These are phyloP conservation scores for Athene cunicularia DNA, from an alignment of 2,113 vertebrate species.

Conservation along the genomic window DNA sequence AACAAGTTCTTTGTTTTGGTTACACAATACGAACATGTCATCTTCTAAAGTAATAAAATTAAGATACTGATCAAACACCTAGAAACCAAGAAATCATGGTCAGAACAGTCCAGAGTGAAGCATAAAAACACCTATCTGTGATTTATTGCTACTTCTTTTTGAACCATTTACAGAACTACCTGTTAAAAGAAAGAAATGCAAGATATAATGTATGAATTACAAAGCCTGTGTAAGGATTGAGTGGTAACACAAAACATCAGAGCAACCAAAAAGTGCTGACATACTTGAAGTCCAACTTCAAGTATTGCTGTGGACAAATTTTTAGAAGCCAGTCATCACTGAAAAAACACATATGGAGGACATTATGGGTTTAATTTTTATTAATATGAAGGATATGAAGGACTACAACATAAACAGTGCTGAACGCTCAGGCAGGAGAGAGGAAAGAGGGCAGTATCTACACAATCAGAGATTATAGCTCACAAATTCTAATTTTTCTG, in stretches of 20 bases:
- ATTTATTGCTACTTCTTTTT: background rate
- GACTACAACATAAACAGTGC: background rate
- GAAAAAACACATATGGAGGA: background rate
- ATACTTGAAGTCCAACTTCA: background rate
- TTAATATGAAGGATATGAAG: background rate
- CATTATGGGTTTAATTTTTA: background rate
- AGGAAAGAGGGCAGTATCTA: background rate
- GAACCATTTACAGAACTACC: background rate
- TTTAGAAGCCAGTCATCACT: background rate
- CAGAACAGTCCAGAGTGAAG: background rate
- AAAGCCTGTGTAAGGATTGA: background rate
- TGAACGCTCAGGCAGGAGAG: background rate
- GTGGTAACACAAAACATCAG: background rate
- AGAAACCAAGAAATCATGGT: conserved; percentile 24
- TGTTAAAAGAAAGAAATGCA: background rate
- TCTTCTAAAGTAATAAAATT: conserved; percentile 99
- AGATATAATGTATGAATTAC: background rate
- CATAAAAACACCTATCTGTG: background rate
- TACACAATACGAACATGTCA: conserved; percentile 97
- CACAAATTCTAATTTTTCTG: background rate
- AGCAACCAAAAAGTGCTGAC: background rate
- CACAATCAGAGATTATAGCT: background rate
- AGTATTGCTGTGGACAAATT: background rate
- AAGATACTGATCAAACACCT: conserved; percentile 99
- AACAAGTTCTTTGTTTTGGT: conserved; percentile 96